Percentiles rank a stretch among this genome's conserved stretches.
Conservation (phyloP, 2,797 vertebrate genomes). For the Acomys russatus region DNA sequence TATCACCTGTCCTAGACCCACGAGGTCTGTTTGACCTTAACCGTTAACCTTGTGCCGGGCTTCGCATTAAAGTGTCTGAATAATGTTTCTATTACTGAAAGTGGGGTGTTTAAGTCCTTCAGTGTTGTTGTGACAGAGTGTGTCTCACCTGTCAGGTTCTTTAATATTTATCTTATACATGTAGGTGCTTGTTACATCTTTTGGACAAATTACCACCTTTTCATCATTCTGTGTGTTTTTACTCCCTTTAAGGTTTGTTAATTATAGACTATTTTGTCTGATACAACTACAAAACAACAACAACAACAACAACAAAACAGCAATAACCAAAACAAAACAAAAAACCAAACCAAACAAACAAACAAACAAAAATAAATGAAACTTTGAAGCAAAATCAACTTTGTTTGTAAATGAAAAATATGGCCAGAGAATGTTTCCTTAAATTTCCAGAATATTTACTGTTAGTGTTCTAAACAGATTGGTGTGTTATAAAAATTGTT, state of each 20-base stretch:
- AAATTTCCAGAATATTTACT: not conserved
- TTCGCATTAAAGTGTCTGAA: not conserved
- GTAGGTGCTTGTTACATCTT: not conserved
- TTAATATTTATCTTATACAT: not conserved
- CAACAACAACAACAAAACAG: no score
- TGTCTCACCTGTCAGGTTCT: not conserved
- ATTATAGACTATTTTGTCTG: not conserved
- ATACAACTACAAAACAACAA: conserved; percentile 40
- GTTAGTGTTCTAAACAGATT: not conserved
- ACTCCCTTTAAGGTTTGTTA: not conserved
- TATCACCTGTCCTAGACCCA: not conserved
- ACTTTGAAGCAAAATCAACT: not conserved
- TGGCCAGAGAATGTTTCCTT: not conserved
- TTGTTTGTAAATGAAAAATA: not conserved
- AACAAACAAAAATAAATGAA: not conserved
- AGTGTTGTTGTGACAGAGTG: not conserved
- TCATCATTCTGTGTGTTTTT: not conserved
- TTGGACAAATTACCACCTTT: not conserved
- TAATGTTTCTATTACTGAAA: not conserved
- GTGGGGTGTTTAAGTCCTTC: not conserved
- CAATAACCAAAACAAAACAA: no score
- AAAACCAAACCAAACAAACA: no score
- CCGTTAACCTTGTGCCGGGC: not conserved
- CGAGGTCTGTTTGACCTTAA: not conserved
- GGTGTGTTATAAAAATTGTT: not conserved